These are phyloP conservation scores for Zophobas morio DNA, from an alignment of 1,140 invertebrate species.

Conservation along the genomic window DNA sequence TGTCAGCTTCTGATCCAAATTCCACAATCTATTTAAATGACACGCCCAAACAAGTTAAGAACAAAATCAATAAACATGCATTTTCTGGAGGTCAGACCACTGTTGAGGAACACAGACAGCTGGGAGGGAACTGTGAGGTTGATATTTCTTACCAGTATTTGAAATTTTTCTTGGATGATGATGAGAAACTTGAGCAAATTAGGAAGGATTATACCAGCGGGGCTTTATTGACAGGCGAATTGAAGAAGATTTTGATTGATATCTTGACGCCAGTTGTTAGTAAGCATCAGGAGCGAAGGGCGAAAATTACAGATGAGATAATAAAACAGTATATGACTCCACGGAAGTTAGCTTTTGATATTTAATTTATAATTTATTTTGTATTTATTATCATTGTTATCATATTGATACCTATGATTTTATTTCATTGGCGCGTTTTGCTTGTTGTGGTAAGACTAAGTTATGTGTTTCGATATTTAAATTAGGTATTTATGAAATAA, in stretches of 20 bases:
- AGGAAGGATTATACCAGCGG: slow-evolving; percentile 90
- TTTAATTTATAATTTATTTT: slow-evolving; percentile 48
- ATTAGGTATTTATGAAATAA: not conserved
- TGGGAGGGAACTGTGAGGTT: slow-evolving; percentile 95
- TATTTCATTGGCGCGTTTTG: not conserved
- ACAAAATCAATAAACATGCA: slow-evolving; percentile 98
- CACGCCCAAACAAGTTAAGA: slow-evolving; percentile 97
- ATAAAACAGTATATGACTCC: slow-evolving; percentile 89
- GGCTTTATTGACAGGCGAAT: slow-evolving; percentile 91
- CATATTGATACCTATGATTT: not conserved
- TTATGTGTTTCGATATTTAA: too few species aligned
- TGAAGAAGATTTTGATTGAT: slow-evolving; percentile 94
- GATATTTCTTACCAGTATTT: slow-evolving; percentile 98
- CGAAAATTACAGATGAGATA: slow-evolving; percentile 88
- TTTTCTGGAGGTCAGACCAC: slow-evolving; percentile 97
- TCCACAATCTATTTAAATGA: slow-evolving; percentile 97
- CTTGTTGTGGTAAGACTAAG: too few species aligned
- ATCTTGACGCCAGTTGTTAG: slow-evolving; percentile 81
- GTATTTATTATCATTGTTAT: slow-evolving; percentile 41
- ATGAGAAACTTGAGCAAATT: slow-evolving; percentile 85
- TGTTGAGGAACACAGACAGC: slow-evolving; percentile 91
- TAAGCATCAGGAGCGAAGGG: slow-evolving; percentile 87
- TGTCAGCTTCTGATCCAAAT: slow-evolving; percentile 96
- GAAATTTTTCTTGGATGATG: slow-evolving; percentile 96
- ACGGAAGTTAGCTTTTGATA: slow-evolving; percentile 80